Evolutionary conservation across 2,888 invertebrate genomes (phyloP).

Genomic region (Lithophane ornitopus): DNA sequence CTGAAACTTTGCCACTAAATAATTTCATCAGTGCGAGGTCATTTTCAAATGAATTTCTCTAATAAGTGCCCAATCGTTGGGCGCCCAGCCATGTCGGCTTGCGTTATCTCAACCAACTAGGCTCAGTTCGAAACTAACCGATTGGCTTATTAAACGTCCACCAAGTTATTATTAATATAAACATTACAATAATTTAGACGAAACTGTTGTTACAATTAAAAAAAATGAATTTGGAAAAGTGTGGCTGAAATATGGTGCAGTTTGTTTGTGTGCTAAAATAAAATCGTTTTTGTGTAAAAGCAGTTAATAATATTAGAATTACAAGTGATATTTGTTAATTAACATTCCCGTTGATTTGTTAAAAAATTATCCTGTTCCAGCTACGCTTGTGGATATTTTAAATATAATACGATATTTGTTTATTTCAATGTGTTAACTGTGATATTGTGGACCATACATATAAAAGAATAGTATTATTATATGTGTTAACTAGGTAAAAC

Average conservation of each 20-base stretch:
- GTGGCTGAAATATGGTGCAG: neutral
- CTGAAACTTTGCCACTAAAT: conserved; percentile 20
- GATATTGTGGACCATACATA: neutral
- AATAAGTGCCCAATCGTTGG: conserved; percentile 68
- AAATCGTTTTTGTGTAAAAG: neutral
- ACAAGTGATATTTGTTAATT: neutral
- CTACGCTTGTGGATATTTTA: neutral
- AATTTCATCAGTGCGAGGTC: conserved; percentile 58
- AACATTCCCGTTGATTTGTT: neutral
- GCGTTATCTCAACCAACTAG: conserved; percentile 69
- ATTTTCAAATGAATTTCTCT: conserved; percentile 48
- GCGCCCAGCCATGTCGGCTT: conserved; percentile 70
- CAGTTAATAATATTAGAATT: neutral
- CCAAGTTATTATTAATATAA: conserved; percentile 18
- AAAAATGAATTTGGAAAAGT: neutral
- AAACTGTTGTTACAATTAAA: neutral
- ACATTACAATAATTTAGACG: neutral
- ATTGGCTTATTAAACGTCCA: conserved; percentile 60
- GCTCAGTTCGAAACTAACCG: conserved; percentile 61
- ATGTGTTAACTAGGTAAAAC: neutral
- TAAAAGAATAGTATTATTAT: neutral
- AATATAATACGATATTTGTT: neutral
- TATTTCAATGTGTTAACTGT: neutral
- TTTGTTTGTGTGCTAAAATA: neutral
- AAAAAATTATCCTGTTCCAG: neutral